phyloP scores from a whole-genome alignment of 2,797 vertebrate genomes.

The Acipenser transmontanus region DNA sequence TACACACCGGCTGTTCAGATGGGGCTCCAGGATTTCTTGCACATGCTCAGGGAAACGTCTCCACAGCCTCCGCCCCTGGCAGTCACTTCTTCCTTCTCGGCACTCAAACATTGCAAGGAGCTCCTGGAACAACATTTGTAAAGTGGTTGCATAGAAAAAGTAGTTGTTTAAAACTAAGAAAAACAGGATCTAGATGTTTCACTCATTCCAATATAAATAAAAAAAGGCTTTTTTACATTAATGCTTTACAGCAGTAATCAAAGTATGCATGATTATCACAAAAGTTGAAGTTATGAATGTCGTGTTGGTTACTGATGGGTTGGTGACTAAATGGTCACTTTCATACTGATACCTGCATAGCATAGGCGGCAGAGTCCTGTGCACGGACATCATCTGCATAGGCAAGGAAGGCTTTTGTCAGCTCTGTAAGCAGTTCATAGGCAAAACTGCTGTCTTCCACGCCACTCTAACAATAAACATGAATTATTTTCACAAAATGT shows the following conservation, averaged over 20 bases:
- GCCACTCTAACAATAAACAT: conserved; percentile 64
- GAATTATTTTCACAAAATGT: background rate
- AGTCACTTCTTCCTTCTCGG: conserved; percentile 71
- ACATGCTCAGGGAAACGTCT: conserved; percentile 91
- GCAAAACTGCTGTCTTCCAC: conserved; percentile 88
- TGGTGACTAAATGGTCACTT: background rate
- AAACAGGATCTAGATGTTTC: no score
- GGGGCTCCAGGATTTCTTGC: conserved; percentile 93
- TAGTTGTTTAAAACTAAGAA: no score
- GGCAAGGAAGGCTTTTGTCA: conserved; percentile 90
- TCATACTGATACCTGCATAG: conserved; percentile 74
- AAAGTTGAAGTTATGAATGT: no score
- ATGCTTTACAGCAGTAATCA: no score
- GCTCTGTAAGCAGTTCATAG: conserved; percentile 81
- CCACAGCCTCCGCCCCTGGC: conserved; percentile 82
- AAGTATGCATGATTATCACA: no score
- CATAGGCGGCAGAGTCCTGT: conserved; percentile 94
- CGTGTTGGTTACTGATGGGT: no score
- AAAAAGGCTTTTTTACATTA: no score
- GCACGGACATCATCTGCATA: conserved; percentile 92
- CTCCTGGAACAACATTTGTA: conserved; percentile 59
- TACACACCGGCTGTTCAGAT: conserved; percentile 85
- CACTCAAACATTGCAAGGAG: conserved; percentile 87
- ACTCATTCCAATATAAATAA: no score
- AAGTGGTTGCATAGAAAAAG: no score